Evolutionary conservation across 2,888 invertebrate genomes (phyloP).

Genomic region (Zygogramma bicolorata): DNA sequence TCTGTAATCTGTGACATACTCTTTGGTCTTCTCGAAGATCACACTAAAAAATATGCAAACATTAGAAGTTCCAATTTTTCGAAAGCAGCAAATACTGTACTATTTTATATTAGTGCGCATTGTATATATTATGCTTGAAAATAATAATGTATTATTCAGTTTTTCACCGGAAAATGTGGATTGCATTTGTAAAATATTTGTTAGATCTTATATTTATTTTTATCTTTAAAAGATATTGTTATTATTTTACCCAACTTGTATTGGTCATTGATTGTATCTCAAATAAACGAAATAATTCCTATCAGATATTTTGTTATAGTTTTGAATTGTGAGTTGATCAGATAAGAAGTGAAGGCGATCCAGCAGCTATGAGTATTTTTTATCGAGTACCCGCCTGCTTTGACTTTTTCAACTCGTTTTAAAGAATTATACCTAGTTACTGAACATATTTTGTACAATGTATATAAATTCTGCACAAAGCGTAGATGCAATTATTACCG

Average conservation of each 20-base stretch:
- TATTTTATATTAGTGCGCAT: background rate
- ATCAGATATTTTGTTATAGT: conserved; percentile 5
- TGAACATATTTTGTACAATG: background rate
- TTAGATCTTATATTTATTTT: conserved; percentile 19
- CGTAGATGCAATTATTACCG: background rate
- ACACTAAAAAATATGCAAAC: background rate
- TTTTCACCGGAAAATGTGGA: background rate
- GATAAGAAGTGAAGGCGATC: background rate
- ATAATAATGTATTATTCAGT: background rate
- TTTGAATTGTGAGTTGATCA: background rate
- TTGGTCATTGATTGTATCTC: conserved; percentile 7
- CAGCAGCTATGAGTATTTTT: background rate
- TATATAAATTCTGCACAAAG: conserved; percentile 12
- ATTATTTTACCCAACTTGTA: background rate
- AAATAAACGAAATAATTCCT: background rate
- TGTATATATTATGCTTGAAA: conserved; percentile 1
- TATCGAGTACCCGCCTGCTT: background rate
- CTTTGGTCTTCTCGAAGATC: no score
- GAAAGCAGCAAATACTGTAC: background rate
- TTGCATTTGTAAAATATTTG: conserved; percentile 20
- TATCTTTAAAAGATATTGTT: conserved; percentile 23
- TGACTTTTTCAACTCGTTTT: background rate
- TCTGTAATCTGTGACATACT: no score
- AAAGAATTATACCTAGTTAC: background rate
- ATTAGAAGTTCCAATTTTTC: background rate